Conservation (phyloP, 2,113 vertebrate genomes). For the Chiloscyllium plagiosum region DNA sequence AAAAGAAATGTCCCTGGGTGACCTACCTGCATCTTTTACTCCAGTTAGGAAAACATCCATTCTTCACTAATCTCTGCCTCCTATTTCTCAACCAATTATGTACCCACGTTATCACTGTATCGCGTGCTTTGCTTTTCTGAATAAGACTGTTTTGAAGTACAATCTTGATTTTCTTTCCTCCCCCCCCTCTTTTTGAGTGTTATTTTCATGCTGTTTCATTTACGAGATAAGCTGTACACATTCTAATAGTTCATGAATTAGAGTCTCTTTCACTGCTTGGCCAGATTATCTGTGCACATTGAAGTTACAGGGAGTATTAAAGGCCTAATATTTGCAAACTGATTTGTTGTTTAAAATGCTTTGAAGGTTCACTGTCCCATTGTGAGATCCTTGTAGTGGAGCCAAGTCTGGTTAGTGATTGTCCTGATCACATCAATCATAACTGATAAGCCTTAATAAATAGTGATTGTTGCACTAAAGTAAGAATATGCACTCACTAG, state of each 20-base stretch:
- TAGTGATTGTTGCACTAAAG: not conserved
- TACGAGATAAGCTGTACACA: not conserved
- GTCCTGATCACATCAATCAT: conserved; percentile 6
- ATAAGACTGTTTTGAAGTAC: not conserved
- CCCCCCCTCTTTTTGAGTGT: too few species aligned
- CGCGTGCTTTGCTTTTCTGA: not conserved
- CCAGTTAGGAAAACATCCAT: not conserved
- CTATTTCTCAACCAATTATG: not conserved
- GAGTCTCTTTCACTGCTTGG: not conserved
- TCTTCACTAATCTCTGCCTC: not conserved
- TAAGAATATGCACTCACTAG: not conserved
- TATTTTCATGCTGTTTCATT: not conserved
- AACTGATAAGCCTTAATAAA: conserved; percentile 20
- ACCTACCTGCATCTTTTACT: too few species aligned
- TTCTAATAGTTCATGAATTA: not conserved
- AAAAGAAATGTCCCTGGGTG: not conserved
- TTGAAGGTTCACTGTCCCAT: not conserved
- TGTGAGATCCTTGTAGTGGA: not conserved
- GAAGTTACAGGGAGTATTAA: not conserved
- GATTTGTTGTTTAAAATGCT: conserved; percentile 18
- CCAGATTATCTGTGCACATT: not conserved
- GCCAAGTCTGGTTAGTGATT: conserved; percentile 14
- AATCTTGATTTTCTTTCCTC: not conserved
- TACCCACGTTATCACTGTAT: not conserved
- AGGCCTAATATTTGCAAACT: conserved; percentile 21